phyloP scores from a whole-genome alignment of 2,113 vertebrate genomes.

The Oreocharis arfaki region DNA sequence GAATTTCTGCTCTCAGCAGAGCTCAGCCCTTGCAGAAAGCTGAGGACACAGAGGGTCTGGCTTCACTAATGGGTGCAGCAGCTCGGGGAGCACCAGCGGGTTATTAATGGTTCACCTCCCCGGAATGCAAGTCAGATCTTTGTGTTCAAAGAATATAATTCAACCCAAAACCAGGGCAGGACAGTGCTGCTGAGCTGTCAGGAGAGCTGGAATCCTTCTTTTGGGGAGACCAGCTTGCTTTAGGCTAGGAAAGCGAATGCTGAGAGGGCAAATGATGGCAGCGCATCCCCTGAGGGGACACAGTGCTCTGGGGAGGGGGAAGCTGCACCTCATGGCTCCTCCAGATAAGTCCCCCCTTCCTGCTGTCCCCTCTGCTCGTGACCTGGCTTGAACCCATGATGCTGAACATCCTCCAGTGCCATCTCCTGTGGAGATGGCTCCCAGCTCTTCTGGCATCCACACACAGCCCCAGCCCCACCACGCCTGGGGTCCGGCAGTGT shows the following conservation, averaged over 20 bases:
- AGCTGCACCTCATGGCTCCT: not conserved
- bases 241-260: not conserved
- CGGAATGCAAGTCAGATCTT: not conserved
- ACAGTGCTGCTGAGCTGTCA: not conserved
- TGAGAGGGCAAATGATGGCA: not conserved
- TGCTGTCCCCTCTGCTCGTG: not conserved
- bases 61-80: not conserved
- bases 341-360: not conserved
- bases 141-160: not conserved
- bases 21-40: not conserved
- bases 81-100: accelerated
- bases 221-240: not conserved
- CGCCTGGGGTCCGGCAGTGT: not conserved
- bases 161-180: not conserved
- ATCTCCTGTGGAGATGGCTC: not conserved
- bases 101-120: not conserved
- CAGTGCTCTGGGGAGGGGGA: not conserved
- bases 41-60: not conserved
- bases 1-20: slow-evolving; percentile 2
- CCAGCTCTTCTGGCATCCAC: accelerated
- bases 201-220: not conserved
- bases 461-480: not conserved
- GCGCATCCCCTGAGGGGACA: not conserved
- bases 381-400: accelerated
- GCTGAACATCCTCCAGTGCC: not conserved